Base-by-base conservation (phyloP, 2,888 invertebrate genomes). In the Stictocephala bisonia region DNA sequence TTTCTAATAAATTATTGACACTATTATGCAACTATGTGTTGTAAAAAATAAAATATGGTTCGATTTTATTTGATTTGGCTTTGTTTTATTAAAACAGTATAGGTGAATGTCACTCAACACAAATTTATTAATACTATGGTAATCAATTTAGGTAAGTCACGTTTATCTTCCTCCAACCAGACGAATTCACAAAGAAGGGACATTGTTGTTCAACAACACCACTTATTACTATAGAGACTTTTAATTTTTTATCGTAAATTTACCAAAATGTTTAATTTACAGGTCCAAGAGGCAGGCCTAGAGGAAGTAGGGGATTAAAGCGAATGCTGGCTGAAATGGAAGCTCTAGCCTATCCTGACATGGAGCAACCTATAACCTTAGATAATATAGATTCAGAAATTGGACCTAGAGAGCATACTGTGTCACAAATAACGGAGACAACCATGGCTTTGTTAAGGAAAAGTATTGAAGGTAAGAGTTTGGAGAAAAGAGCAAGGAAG, bases 371-470 rank as follows among this genome's bases (percentile, higher is more conserved):
- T 31, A 75, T 73, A 6, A 76, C 73, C 22, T 75, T 77, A 29
- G 77, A 78, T 20, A 76, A 73, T 40, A 72, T 74, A 50, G 77
- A 76, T 48, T 70, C 75, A 53, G 74, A 76, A 40, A 66, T 76
- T 64, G 73, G 76, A 66, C 58, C 72, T 22, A 72, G 74, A 68
- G 77, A 78, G 26, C 72, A 74, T 31, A 74, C 77, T 27, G 77
- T 72, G 13, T 75, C 74, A 18, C n/a, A n/a, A n/a, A n/a, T n/a
- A n/a, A 75, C 73, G 44, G 74, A 73, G 20, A 75, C 74, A 40
- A 74, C 75, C 15, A 67, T 51, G 27, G 56, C 51, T 13, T 31
- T 69, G 22, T 40, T 66, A n/a, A 64, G 66, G 41, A 68, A 69
- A 53, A 68, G 51, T 50, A 70, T 69, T 35, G 66, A 74, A 35